Evolutionary conservation across 53 echinoderm and acorn worm species (phyloP).

Genomic region (Mesocentrotus franciscanus): DNA sequence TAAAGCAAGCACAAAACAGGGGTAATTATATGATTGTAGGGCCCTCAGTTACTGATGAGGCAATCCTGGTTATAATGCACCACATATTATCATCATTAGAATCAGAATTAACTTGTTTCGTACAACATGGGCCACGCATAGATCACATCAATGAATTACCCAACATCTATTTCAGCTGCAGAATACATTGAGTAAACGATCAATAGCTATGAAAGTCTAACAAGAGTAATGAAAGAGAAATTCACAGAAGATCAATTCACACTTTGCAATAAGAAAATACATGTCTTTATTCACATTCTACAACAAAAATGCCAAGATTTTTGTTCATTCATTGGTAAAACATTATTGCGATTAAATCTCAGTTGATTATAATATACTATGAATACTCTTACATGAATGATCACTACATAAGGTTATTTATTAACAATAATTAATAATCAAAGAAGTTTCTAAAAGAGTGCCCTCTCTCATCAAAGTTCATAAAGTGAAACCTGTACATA

Average conservation of each 20-base stretch:
- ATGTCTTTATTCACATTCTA: constrained; percentile 7
- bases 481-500: not conserved
- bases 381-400: not conserved
- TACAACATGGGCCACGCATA: not conserved
- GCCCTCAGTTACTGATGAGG: too few species aligned
- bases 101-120: too few species aligned
- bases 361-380: not conserved
- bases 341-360: constrained; percentile 12
- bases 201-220: not conserved
- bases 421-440: not conserved
- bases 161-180: not conserved
- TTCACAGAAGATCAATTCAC: not conserved
- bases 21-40: too few species aligned
- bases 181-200: too few species aligned
- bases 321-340: not conserved
- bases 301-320: not conserved
- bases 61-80: too few species aligned
- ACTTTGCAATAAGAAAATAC: constrained; percentile 20
- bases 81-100: too few species aligned
- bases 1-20: too few species aligned
- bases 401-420: not conserved
- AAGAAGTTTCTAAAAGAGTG: not conserved
- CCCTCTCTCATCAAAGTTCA: not conserved
- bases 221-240: not conserved
- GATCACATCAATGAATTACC: not conserved